These are phyloP conservation scores for Artibeus jamaicensis DNA, from an alignment of 2,797 vertebrate genomes.

Conservation along the genomic window DNA sequence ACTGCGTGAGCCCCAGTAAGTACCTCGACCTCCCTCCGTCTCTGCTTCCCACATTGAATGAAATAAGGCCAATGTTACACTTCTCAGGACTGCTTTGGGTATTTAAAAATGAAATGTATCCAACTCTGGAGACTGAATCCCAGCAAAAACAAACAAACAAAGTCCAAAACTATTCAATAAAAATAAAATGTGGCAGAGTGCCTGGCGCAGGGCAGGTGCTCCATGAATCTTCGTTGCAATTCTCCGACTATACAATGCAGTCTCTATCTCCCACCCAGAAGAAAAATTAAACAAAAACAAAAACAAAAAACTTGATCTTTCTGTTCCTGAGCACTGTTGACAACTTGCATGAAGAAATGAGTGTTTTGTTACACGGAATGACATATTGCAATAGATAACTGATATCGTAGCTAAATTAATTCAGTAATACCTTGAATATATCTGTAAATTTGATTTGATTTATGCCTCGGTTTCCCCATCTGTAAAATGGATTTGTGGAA, in stretches of 20 bases:
- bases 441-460: background rate
- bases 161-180: background rate
- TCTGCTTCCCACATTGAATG: background rate
- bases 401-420: background rate
- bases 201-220: background rate
- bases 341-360: background rate
- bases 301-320: background rate
- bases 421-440: too few species aligned
- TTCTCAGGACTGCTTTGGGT: background rate
- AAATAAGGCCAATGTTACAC: background rate
- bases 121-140: background rate
- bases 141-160: background rate
- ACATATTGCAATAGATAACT: background rate
- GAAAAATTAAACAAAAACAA: background rate
- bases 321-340: background rate
- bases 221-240: accelerated
- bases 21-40: background rate
- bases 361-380: background rate
- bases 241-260: background rate
- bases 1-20: accelerated
- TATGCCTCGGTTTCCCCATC: background rate
- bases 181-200: background rate
- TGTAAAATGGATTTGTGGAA: background rate
- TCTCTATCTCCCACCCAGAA: background rate
- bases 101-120: background rate